Conservation (phyloP, 2,113 vertebrate species). For the Ploceus nigricollis region DNA sequence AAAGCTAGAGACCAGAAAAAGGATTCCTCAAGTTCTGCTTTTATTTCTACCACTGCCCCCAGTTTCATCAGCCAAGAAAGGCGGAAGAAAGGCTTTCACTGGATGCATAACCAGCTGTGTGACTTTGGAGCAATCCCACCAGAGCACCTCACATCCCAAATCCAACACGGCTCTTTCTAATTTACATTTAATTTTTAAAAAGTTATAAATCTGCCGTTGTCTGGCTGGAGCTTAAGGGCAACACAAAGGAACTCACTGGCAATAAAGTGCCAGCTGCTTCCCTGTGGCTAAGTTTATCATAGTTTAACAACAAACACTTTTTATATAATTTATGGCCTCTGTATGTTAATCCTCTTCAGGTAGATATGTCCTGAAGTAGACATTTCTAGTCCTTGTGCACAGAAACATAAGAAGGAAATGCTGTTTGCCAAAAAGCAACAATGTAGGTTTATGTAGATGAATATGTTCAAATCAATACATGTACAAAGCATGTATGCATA, state of each 20-base stretch:
- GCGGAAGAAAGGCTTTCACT: background rate
- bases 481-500: background rate
- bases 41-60: background rate
- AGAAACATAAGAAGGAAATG: background rate
- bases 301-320: constrained; percentile 47
- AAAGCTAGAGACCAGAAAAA: background rate
- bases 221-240: constrained; percentile 51
- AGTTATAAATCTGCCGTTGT: background rate
- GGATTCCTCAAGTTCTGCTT: background rate
- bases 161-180: background rate
- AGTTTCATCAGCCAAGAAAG: background rate
- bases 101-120: background rate
- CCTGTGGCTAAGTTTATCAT: constrained; percentile 53
- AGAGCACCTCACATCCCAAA: background rate
- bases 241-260: background rate
- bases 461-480: background rate
- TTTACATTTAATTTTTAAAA: constrained; percentile 43
- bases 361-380: background rate
- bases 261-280: constrained; percentile 63
- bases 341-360: constrained; percentile 11
- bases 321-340: constrained; percentile 23
- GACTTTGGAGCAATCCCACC: background rate
- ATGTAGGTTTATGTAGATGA: background rate
- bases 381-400: background rate
- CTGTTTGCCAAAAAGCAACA: background rate